A percentile compares a stretch with the other conserved stretches of the same genome.
These are phyloP conservation scores for Tenebrio molitor DNA, from an alignment of 1,140 invertebrate genomes.

Conservation along the genomic window DNA sequence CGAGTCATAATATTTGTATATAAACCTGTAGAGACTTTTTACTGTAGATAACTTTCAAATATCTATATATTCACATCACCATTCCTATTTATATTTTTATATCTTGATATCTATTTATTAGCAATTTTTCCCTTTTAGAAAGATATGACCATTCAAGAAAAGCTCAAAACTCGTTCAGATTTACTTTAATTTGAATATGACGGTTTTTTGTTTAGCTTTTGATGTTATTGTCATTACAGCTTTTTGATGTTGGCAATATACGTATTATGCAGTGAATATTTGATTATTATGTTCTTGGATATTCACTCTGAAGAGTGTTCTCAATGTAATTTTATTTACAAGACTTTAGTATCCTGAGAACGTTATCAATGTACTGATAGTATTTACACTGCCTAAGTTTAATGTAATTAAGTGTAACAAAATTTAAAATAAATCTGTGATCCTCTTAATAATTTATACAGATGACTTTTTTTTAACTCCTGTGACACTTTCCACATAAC, in stretches of 20 bases:
- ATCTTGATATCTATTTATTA: conserved; percentile 40
- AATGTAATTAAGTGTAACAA: conserved; percentile 55
- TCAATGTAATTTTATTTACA: conserved; percentile 22
- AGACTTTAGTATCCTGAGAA: conserved; percentile 20
- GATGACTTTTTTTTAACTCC: too few species aligned
- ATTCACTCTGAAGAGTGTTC: conserved; percentile 12
- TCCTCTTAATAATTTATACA: conserved; percentile 41
- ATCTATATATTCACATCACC: conserved; percentile 21
- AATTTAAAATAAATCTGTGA: conserved; percentile 62
- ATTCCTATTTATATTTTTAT: conserved; percentile 41
- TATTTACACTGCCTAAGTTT: conserved; percentile 56
- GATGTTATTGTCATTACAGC: conserved; percentile 28
- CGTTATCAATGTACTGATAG: conserved; percentile 51
- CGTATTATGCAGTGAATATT: conserved; percentile 13
- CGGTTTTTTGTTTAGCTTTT: conserved; percentile 33
- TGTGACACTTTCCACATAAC: too few species aligned
- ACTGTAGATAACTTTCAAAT: conserved; percentile 41
- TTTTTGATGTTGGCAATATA: conserved; percentile 37
- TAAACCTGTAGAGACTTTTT: conserved; percentile 33
- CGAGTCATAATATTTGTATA: conserved; percentile 22
- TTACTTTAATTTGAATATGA: conserved; percentile 4
- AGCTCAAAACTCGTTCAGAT: conserved; percentile 18
- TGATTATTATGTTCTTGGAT: conserved; percentile 31
- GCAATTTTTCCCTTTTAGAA: conserved; percentile 9
- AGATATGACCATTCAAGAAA: neutral